A percentile compares a stretch with the other conserved stretches of the same genome.
These are phyloP conservation scores for Fopius arisanus DNA, from an alignment of 1,140 invertebrate genomes.

Conservation along the genomic window DNA sequence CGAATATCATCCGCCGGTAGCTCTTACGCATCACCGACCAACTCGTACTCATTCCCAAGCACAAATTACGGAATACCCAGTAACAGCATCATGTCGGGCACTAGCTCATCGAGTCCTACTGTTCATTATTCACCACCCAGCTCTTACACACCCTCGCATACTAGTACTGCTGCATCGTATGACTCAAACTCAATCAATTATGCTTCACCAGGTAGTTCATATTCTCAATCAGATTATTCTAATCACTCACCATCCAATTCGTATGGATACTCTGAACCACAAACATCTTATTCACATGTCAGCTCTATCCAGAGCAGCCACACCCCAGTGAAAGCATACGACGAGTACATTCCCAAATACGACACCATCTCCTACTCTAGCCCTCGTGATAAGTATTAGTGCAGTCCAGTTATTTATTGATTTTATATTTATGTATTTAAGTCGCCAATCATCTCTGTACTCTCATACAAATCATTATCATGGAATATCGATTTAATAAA, in stretches of 20 bases:
- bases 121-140: conserved; percentile 23
- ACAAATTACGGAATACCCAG: neutral
- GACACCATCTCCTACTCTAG: conserved; percentile 63
- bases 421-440: conserved; percentile 9
- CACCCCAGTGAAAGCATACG: conserved; percentile 39
- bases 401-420: no score
- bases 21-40: conserved; percentile 35
- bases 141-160: conserved; percentile 24
- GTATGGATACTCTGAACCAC: conserved; percentile 41
- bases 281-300: conserved; percentile 46
- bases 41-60: conserved; percentile 15
- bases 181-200: conserved; percentile 29
- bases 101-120: conserved; percentile 33
- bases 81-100: conserved; percentile 7
- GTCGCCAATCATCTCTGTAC: conserved; percentile 1
- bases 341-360: conserved; percentile 42
- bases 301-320: conserved; percentile 50
- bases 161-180: conserved; percentile 24
- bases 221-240: conserved; percentile 31
- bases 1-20: conserved; percentile 42
- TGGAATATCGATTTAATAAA: neutral
- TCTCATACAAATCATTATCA: neutral
- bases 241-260: conserved; percentile 34
- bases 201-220: conserved; percentile 4
- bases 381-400: conserved; percentile 46